phyloP scores from a whole-genome alignment of 2,888 invertebrate species.

The Villa cingulata region DNA sequence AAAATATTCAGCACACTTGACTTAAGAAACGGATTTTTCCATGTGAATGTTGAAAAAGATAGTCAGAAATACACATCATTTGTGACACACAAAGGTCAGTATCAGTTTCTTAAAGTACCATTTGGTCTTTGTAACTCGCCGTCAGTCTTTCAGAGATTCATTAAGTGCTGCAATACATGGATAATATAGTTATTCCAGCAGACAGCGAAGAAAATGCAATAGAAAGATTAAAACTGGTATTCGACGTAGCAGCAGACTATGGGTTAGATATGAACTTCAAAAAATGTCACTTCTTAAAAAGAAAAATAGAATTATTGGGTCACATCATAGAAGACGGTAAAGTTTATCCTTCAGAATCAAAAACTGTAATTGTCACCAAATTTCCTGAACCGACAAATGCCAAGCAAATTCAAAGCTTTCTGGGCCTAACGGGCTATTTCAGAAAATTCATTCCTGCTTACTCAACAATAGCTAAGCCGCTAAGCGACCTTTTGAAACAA shows the following conservation, averaged over 20 bases:
- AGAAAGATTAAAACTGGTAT: constrained; percentile 2
- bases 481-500: neutral
- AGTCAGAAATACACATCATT: constrained; percentile 19
- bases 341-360: constrained; percentile 16
- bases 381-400: constrained; percentile 18
- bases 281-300: constrained; percentile 17
- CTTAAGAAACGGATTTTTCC: constrained; percentile 23
- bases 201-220: constrained; percentile 6
- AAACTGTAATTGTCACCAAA: constrained; percentile 17
- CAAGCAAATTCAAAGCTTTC: constrained; percentile 19
- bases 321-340: constrained; percentile 15
- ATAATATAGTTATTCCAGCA: constrained; percentile 16
- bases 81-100: constrained; percentile 18
- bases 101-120: constrained; percentile 19
- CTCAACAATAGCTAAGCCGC: constrained; percentile 17
- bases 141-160: constrained; percentile 15
- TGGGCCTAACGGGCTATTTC: too few species aligned
- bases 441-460: neutral
- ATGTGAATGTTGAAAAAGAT: constrained; percentile 18
- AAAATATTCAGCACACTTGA: constrained; percentile 19
- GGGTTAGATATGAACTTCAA: constrained; percentile 11
- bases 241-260: constrained; percentile 3
- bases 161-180: constrained; percentile 17
- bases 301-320: constrained; percentile 16
- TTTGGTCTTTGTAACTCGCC: constrained; percentile 26